Conservation (phyloP, 2,888 invertebrate genomes). For the Euproctis similis region DNA sequence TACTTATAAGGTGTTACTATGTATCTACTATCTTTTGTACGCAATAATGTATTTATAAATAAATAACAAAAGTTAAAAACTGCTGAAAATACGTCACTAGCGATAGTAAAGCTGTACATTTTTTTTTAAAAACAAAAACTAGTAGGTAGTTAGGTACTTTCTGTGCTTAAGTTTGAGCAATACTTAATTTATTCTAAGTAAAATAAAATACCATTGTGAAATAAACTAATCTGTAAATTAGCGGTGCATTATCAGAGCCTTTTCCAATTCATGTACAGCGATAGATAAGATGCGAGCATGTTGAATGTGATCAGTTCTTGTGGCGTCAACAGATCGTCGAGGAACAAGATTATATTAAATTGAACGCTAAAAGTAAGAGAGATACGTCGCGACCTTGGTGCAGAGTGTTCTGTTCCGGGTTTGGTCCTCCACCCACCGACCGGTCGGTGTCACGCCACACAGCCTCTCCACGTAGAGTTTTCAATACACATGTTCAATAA, state of each 20-base stretch:
- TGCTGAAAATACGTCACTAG: too few species aligned
- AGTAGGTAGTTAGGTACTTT: too few species aligned
- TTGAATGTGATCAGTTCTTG: conserved; percentile 24
- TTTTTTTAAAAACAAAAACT: too few species aligned
- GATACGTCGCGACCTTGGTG: conserved; percentile 59
- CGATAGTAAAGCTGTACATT: too few species aligned
- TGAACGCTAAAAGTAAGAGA: conserved; percentile 50
- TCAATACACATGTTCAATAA: conserved; percentile 14
- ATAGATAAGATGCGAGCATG: conserved; percentile 20
- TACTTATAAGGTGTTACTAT: too few species aligned
- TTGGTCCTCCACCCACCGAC: conserved; percentile 42
- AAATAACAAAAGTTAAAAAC: too few species aligned
- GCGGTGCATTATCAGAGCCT: conserved; percentile 24
- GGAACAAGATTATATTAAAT: conserved; percentile 26
- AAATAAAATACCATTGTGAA: conserved; percentile 16
- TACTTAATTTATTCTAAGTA: too few species aligned
- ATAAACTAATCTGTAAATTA: conserved; percentile 21
- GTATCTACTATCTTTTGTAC: too few species aligned
- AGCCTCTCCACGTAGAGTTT: conserved; percentile 27
- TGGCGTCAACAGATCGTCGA: conserved; percentile 19
- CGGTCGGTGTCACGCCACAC: conserved; percentile 42
- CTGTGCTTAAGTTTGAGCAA: too few species aligned
- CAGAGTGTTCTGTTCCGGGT: conserved; percentile 61
- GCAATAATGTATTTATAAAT: too few species aligned
- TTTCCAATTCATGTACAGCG: conserved; percentile 14